Evolutionary conservation across 2,888 invertebrate species (phyloP), one percentile per base, ranked within the genome.

Genomic region (Leucophenga montana): DNA sequence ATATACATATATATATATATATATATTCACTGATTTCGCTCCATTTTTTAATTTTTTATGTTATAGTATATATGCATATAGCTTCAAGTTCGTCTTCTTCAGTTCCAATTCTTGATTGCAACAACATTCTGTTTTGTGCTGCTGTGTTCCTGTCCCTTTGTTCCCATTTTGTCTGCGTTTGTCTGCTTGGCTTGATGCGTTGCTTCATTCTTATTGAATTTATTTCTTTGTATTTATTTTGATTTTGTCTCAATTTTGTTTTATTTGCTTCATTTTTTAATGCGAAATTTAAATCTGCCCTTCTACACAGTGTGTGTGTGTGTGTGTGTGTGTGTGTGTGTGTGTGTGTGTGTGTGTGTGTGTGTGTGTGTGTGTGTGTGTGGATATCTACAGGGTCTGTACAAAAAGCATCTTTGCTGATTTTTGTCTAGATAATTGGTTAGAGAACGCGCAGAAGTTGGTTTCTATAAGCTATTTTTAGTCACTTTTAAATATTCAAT

Each of bases 191-290:
- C 16, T n/a, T 9, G 11, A 27, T 59, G 39, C 39, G 11, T 27
- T 59, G 33, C n/a, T 31, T 44, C 9, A 44, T 44, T 46, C n/a
- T 62, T 62, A 13, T 62, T 62, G 18, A 44, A 13, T 46, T 64
- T 20, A 20, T 16, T 46, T 64, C 20, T 44, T 46, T 46, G 62
- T 64, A 46, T 64, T 48, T 64, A 46, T 64, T 64, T 64, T 48
- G 48, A 48, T 64, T 64, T 64, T 22, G 62, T 64, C 62, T 46
- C 62, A 64, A 64, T 64, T 46, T 46, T 22, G 13, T 16, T 48
- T 48, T 48, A 9, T 46, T 16, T 61, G 20, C 1, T 39, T 16
- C n/a, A n/a, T 46, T 46, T 62, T 64, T 48, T 46, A 3, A 20
- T 62, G 57, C 31, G 31, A n/a, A 39, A n/a, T 62, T 62, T 33